These are phyloP conservation scores for Autographa pulchrina DNA, from an alignment of 2,888 invertebrate species.

Conservation along the genomic window DNA sequence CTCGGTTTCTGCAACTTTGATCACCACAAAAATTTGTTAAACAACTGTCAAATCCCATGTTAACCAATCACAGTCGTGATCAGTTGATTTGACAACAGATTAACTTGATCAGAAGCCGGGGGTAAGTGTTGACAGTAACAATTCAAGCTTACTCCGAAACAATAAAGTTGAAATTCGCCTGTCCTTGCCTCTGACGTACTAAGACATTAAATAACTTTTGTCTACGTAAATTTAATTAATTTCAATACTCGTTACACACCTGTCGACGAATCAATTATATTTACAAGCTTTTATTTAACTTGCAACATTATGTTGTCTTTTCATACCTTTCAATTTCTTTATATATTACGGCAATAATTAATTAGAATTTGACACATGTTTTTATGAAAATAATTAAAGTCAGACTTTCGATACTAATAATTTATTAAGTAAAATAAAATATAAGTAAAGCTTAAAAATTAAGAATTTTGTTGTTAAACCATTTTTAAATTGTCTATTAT, in stretches of 20 bases:
- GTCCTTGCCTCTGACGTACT: background rate
- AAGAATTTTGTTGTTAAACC: background rate
- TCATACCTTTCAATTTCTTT: background rate
- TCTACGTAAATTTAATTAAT: background rate
- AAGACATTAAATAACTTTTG: background rate
- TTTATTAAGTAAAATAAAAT: background rate
- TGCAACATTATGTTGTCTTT: background rate
- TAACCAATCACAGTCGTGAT: too few species aligned
- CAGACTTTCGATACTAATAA: too few species aligned
- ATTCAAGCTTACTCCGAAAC: background rate
- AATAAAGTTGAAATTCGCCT: background rate
- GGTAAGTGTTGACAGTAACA: too few species aligned
- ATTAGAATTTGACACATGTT: background rate
- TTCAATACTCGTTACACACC: background rate
- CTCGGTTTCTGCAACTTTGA: too few species aligned
- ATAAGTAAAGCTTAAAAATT: background rate
- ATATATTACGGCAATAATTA: background rate
- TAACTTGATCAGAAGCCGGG: too few species aligned
- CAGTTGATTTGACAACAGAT: too few species aligned
- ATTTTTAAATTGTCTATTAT: background rate
- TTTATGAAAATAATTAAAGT: background rate
- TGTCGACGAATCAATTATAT: background rate
- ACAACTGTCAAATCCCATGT: too few species aligned
- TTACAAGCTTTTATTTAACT: conserved; percentile 3
- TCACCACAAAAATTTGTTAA: too few species aligned